A percentile compares a stretch with the other conserved stretches of the same genome.
Conservation (phyloP, 1,140 invertebrate species). For the Zophobas atratus region DNA sequence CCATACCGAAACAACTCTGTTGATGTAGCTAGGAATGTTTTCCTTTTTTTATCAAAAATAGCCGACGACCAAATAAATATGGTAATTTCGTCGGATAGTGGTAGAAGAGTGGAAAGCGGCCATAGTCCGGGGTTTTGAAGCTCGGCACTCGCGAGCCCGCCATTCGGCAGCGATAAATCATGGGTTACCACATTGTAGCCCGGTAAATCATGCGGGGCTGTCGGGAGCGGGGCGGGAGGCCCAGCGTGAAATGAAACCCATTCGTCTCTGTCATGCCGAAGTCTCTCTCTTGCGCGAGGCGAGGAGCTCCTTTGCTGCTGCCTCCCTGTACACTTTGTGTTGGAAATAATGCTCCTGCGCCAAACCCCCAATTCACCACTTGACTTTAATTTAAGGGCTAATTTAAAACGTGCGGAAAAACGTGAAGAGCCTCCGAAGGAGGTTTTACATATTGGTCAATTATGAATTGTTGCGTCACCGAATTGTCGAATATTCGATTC, state of each 20-base stretch:
- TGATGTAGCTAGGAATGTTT: neutral
- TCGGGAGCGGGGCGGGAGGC: constrained; percentile 62
- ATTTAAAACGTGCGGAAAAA: constrained; percentile 31
- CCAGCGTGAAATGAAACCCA: constrained; percentile 72
- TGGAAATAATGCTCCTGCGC: constrained; percentile 15
- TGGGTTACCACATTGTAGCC: constrained; percentile 80
- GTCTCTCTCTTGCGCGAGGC: constrained; percentile 59
- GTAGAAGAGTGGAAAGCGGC: constrained; percentile 44
- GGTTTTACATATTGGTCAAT: neutral
- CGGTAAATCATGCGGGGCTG: constrained; percentile 75
- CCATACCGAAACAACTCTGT: no score
- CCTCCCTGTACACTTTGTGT: constrained; percentile 8
- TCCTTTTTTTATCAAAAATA: constrained; percentile 20
- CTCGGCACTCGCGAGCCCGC: constrained; percentile 65
- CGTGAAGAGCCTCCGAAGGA: neutral
- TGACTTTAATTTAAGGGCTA: constrained; percentile 28
- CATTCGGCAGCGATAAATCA: constrained; percentile 73
- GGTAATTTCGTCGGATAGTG: constrained; percentile 44
- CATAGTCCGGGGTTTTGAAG: constrained; percentile 60
- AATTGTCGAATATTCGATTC: no score
- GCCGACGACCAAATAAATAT: constrained; percentile 21
- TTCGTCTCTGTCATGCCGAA: constrained; percentile 66
- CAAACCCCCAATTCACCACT: constrained; percentile 19
- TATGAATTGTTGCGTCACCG: neutral
- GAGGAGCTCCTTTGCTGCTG: constrained; percentile 8